phyloP scores from a whole-genome alignment of 2,888 invertebrate genomes.

The Leuctra nigra region DNA sequence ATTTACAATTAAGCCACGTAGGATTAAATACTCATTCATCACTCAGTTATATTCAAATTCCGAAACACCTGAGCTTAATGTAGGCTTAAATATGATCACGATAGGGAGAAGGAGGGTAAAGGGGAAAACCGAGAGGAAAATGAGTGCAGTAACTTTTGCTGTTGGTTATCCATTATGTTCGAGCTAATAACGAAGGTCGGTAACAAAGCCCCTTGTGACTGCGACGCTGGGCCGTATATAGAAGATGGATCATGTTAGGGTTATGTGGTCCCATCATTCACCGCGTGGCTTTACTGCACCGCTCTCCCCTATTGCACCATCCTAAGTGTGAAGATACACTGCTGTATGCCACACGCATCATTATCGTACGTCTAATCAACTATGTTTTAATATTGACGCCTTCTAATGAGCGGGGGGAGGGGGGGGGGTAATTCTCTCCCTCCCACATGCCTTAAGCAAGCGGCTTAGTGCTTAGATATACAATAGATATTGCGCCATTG shows the following conservation, averaged over 20 bases:
- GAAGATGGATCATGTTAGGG: slow-evolving; percentile 13
- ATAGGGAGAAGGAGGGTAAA: no score
- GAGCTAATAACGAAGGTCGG: slow-evolving; percentile 10
- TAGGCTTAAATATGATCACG: slow-evolving; percentile 6
- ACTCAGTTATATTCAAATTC: slow-evolving; percentile 11
- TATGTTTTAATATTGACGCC: no score
- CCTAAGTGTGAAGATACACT: no score
- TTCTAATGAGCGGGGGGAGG: no score
- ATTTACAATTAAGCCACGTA: slow-evolving; percentile 1
- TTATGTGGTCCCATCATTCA: slow-evolving; percentile 15
- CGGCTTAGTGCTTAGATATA: no score
- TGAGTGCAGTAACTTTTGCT: slow-evolving; percentile 10
- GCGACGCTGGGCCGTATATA: neutral
- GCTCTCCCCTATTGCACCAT: neutral
- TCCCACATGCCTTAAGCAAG: no score
- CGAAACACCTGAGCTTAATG: slow-evolving; percentile 3
- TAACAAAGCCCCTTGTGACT: slow-evolving; percentile 1
- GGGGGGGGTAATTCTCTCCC: no score
- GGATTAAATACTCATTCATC: slow-evolving; percentile 18
- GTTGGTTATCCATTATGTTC: slow-evolving; percentile 12
- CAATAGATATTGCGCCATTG: no score
- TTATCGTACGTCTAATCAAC: no score
- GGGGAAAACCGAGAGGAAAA: no score
- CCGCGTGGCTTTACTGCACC: neutral
- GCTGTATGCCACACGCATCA: no score